These are phyloP conservation scores for Albula glossodonta DNA, from an alignment of 2,113 vertebrate species.

Conservation along the genomic window DNA sequence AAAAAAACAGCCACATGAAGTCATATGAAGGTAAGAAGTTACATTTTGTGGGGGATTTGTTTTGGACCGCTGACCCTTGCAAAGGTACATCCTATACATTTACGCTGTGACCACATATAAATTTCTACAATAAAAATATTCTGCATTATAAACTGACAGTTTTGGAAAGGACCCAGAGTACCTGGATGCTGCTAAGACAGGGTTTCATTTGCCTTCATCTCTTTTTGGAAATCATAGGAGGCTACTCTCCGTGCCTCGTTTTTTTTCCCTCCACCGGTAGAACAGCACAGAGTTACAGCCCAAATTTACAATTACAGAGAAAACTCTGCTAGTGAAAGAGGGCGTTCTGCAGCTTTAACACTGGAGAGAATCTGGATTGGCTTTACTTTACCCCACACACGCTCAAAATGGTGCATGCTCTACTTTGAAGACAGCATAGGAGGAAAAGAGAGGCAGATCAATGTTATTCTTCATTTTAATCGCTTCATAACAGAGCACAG, in stretches of 20 bases:
- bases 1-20: too few relatives aligned
- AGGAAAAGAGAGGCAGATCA: conserved; percentile 62
- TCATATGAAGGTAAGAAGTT: too few relatives aligned
- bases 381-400: conserved; percentile 94
- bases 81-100: background rate
- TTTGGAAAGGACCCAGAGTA: too few relatives aligned
- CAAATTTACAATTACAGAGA: background rate
- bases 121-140: too few relatives aligned
- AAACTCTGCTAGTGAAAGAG: conserved; percentile 45
- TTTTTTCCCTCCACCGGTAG: background rate
- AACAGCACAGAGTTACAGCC: background rate
- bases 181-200: background rate
- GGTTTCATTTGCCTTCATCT: background rate
- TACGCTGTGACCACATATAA: too few relatives aligned
- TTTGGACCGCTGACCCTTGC: background rate
- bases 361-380: conserved; percentile 72
- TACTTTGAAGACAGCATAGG: conserved; percentile 84
- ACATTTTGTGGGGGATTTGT: too few relatives aligned
- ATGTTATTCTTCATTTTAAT: conserved; percentile 54
- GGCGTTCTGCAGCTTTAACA: conserved; percentile 82
- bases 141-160: too few relatives aligned
- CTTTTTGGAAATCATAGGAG: background rate
- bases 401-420: conserved; percentile 98
- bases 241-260: background rate
- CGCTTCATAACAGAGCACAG: conserved; percentile 29